Base-by-base conservation (phyloP, 92 coral and sea anemone genomes). In the Hydrozoanthus gracilis region DNA sequence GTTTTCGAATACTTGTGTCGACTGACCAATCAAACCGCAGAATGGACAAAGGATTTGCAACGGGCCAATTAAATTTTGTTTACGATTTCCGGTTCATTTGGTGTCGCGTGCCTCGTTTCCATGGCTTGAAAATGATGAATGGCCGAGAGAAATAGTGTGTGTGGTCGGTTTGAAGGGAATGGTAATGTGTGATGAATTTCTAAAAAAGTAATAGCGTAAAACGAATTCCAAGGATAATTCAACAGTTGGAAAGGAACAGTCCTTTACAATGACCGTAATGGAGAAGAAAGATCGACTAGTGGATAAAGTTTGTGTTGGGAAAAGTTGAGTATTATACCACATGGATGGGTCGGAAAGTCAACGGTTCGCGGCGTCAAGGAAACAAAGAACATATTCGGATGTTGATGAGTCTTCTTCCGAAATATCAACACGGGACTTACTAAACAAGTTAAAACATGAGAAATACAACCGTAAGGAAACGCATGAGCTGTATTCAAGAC, bases 21-120 rank as follows among this genome's bases (percentile, higher is more conserved):
- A 20, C 13, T 55, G 51, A 78, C 84, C 72, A 79, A 79, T 79
- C 83, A 58, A 35, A 27, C 15, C 44, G 7, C 54, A 78, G 74
- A 66, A 80, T 12, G 46, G 47, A 65, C 85, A 80, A 80, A 80
- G 17, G 48, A 6, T 0, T 48, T 80, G 7, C 27, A 64, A 6
- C 66, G 56, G 50, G 66, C 85, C 85, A 65, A 80, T 80, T 47
- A 80, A n/a, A 66, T 18, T 11, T 4, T 18, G 73, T 47, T 68
- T 11, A 9, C 35, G 7, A 2, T 16, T 80, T 80, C 74, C 85
- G 62, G 64, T 46, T 80, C 61, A 9, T 60, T 48, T 65, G 73
- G 46, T 80, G 48, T 80, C 74, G 85, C 85, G 85, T 80, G 95
- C 98, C 98, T 94, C 98, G 98, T 94, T 92, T 92, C 98, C 98